phyloP scores from a whole-genome alignment of 2,113 vertebrate species.

The Heterocephalus glaber region DNA sequence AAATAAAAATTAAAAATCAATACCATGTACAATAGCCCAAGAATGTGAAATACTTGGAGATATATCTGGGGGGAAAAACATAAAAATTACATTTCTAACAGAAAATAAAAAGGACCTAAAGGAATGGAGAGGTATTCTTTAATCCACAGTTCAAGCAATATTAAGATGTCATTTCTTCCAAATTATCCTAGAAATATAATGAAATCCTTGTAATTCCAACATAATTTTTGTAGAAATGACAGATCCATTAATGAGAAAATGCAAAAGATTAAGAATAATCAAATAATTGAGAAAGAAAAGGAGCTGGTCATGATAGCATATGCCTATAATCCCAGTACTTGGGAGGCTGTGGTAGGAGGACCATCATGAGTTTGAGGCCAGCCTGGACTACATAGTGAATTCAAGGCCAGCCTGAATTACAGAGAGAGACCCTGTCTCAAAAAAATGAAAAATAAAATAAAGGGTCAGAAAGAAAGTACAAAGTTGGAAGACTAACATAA shows the following conservation, averaged over 20 bases:
- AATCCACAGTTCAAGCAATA: background rate
- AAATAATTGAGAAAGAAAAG: background rate
- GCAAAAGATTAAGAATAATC: background rate
- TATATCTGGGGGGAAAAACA: background rate
- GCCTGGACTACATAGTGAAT: background rate
- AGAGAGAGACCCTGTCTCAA: background rate
- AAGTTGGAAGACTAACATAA: background rate
- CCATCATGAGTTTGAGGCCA: background rate
- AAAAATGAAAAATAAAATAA: background rate
- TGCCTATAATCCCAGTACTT: background rate
- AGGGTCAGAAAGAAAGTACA: background rate
- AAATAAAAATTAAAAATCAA: background rate
- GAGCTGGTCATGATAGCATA: background rate
- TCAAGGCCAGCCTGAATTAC: background rate
- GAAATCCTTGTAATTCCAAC: background rate
- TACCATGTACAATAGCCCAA: background rate
- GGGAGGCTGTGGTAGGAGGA: background rate
- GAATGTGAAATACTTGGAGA: background rate
- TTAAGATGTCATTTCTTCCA: background rate
- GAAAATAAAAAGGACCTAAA: background rate
- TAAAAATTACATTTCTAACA: background rate
- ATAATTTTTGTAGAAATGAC: background rate
- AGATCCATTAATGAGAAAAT: background rate
- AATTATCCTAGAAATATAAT: background rate
- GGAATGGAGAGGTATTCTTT: background rate